Evolutionary conservation across 1,140 invertebrate genomes (phyloP), one percentile per base, ranked within the genome.

Genomic region (Leguminivora glycinivorella): DNA sequence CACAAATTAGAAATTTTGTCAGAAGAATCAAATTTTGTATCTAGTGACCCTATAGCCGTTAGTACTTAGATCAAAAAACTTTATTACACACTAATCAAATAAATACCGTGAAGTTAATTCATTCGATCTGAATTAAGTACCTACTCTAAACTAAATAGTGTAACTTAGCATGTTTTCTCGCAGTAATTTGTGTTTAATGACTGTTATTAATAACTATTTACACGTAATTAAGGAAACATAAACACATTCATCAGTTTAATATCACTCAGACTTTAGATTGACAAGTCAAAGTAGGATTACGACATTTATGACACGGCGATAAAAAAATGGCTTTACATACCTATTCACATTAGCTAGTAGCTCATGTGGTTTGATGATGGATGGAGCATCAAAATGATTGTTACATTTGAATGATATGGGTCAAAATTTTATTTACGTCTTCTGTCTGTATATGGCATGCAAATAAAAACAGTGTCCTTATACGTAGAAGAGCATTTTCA

Each of bases 321-420:
- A n/a, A 63, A 63, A 63, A 63, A 63, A 29, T 31, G 26, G 47
- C 58, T 29, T 29, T 31, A 29, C 17, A 52, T n/a, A n/a, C n/a
- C n/a, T n/a, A 52, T 9, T 12, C 40, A 6, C 40, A 19, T 52
- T 52, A 9, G 47, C 47, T 9, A 5, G 47, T 19, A 19, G 12
- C 0, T 3, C n/a, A 43, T 2, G n/a, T 52, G 22, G 47, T 52
- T 52, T 19, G 17, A 52, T 52, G 19, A 22, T 52, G 19, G 19
- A 52, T 52, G 19, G 22, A 22, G 34, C 2, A 38, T 38, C 7
- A 22, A 2, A 3, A 47, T 6, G 17, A 22, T n/a, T 52, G 14
- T 19, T 52, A 52, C 34, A 14, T 52, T 52, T 47, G n/a, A n/a
- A n/a, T n/a, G n/a, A n/a, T n/a, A n/a, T n/a, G 43, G 43, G 43